Conservation (phyloP, 2,113 vertebrate species). For the Sylvietta virens region DNA sequence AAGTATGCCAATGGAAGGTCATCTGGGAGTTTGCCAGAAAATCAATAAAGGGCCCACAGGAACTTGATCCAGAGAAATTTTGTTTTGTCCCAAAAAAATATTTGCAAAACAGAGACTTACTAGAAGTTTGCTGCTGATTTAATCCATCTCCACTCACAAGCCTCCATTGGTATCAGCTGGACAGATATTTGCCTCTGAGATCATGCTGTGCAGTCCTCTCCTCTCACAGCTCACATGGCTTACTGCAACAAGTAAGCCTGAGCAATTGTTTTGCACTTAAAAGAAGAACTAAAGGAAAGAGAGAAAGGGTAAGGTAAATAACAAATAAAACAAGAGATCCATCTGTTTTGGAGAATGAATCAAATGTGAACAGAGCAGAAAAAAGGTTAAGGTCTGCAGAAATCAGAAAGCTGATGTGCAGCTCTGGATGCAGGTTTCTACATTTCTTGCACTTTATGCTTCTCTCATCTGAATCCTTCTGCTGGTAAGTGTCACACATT, state of each 20-base stretch:
- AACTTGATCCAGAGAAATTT: neutral
- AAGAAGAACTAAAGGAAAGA: neutral
- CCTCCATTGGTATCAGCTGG: neutral
- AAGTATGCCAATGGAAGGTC: neutral
- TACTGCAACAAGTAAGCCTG: neutral
- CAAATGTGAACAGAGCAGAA: neutral
- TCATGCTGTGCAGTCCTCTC: fast-evolving
- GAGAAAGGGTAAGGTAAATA: neutral
- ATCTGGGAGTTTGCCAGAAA: neutral
- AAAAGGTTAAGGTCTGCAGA: neutral
- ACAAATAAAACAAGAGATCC: neutral
- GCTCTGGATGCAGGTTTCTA: neutral
- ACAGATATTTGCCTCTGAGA: neutral
- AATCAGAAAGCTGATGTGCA: neutral
- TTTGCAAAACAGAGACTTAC: neutral
- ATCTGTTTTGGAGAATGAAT: neutral
- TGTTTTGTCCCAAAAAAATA: neutral
- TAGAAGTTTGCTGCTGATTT: neutral
- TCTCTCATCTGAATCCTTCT: neutral
- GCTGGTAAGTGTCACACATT: neutral
- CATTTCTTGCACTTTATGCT: neutral
- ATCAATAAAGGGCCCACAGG: neutral
- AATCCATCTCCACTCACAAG: neutral
- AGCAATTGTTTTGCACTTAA: neutral
- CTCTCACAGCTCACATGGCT: neutral